These are phyloP conservation scores for Apodemia mormo DNA, from an alignment of 2,888 invertebrate genomes.

Conservation along the genomic window DNA sequence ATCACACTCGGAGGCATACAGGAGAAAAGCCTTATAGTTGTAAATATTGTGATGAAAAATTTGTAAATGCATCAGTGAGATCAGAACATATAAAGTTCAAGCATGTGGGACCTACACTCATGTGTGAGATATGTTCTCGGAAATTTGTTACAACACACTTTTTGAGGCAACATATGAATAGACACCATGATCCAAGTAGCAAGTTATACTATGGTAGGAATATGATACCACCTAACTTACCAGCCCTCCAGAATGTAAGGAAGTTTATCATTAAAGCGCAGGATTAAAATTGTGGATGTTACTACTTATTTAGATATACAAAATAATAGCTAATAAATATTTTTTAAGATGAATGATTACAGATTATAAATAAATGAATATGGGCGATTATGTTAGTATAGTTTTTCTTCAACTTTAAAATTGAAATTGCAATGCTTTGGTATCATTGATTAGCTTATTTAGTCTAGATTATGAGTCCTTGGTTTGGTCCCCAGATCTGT, in stretches of 20 bases:
- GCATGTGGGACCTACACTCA: constrained; percentile 64
- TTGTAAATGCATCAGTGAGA: constrained; percentile 71
- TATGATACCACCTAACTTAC: constrained; percentile 54
- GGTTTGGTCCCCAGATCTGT: too few species aligned
- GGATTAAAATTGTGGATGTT: background rate
- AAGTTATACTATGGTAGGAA: constrained; percentile 59
- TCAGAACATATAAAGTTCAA: constrained; percentile 72
- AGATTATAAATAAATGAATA: too few species aligned
- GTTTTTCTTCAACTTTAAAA: too few species aligned
- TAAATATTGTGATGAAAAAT: constrained; percentile 60
- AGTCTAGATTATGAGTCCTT: too few species aligned
- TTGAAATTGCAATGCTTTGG: too few species aligned
- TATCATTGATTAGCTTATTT: too few species aligned
- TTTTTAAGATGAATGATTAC: too few species aligned
- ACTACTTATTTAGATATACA: too few species aligned
- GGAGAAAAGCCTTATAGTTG: constrained; percentile 72
- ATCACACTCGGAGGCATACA: constrained; percentile 69
- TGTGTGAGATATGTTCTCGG: constrained; percentile 64
- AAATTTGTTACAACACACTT: constrained; percentile 70
- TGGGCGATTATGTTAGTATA: too few species aligned
- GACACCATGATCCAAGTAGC: constrained; percentile 65
- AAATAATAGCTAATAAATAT: too few species aligned
- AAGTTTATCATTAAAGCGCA: constrained; percentile 31
- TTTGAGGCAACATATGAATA: constrained; percentile 61
- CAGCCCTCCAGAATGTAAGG: constrained; percentile 58